Evolutionary conservation across 2,113 vertebrate species (phyloP).

Genomic region (Catagonus wagneri): DNA sequence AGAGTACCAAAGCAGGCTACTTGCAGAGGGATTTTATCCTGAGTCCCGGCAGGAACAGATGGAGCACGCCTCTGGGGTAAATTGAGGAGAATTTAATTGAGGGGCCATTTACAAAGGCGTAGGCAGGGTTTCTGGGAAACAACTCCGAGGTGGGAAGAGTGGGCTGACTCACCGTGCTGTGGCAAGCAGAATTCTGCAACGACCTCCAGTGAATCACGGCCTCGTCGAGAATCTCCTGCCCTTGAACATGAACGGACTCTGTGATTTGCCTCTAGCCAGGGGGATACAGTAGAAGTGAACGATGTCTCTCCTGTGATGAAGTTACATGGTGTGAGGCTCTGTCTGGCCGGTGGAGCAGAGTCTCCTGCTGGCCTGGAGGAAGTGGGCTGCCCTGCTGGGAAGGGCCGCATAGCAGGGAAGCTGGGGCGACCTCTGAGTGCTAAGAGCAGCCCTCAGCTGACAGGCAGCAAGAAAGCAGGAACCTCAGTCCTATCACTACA

Average conservation of each 20-base stretch:
- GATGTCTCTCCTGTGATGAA: background rate
- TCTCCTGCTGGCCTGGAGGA: background rate
- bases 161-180: background rate
- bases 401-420: background rate
- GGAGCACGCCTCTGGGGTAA: background rate
- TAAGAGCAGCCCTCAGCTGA: background rate
- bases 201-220: background rate
- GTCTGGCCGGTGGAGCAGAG: background rate
- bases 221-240: background rate
- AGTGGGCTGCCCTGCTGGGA: background rate
- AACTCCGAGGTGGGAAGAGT: background rate
- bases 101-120: background rate
- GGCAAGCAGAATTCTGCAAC: background rate
- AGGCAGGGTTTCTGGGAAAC: background rate
- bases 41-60: constrained; percentile 2
- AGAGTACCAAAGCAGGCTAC: background rate
- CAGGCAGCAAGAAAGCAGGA: background rate
- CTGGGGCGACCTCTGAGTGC: background rate
- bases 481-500: background rate
- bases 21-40: background rate
- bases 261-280: background rate
- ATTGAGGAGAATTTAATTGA: background rate
- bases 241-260: background rate
- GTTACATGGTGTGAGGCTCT: background rate
- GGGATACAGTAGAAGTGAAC: background rate